Percentiles rank a stretch among this genome's conserved stretches.
Evolutionary conservation across 2,797 vertebrate genomes (phyloP).

Genomic region (Rhinatrema bivittatum): DNA sequence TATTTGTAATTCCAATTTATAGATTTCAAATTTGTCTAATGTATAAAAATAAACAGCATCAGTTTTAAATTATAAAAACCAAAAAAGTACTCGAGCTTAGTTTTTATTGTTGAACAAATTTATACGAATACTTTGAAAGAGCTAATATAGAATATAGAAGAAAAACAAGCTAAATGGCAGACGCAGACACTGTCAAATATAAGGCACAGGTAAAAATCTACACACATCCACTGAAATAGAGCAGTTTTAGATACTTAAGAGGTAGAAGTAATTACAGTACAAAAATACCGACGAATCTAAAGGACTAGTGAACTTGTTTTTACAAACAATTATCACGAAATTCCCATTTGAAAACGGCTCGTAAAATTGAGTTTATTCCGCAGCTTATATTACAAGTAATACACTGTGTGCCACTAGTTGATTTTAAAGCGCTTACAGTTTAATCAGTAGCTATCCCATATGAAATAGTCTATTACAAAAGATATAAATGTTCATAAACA

Average conservation of each 20-base stretch:
- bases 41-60: too few species aligned
- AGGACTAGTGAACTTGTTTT: constrained; percentile 50
- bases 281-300: constrained; percentile 71
- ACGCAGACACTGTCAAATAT: constrained; percentile 56
- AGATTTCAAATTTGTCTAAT: too few species aligned
- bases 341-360: constrained; percentile 47
- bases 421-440: constrained; percentile 39
- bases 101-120: too few species aligned
- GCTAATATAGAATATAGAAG: constrained; percentile 28
- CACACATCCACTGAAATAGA: constrained; percentile 59
- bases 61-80: too few species aligned
- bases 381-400: constrained; percentile 29
- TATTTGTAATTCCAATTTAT: too few species aligned
- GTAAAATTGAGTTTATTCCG: constrained; percentile 44
- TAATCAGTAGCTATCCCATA: constrained; percentile 33
- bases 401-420: constrained; percentile 24
- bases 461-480: constrained; percentile 57
- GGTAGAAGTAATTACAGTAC: constrained; percentile 73
- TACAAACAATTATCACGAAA: constrained; percentile 51
- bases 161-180: constrained; percentile 38
- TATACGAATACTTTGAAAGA: too few species aligned
- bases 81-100: too few species aligned
- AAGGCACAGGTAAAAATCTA: constrained; percentile 67
- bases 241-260: constrained; percentile 42
- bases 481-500: constrained; percentile 52